These are phyloP conservation scores for Nesidiocoris tenuis DNA, from an alignment of 2,888 invertebrate genomes.

Conservation along the genomic window DNA sequence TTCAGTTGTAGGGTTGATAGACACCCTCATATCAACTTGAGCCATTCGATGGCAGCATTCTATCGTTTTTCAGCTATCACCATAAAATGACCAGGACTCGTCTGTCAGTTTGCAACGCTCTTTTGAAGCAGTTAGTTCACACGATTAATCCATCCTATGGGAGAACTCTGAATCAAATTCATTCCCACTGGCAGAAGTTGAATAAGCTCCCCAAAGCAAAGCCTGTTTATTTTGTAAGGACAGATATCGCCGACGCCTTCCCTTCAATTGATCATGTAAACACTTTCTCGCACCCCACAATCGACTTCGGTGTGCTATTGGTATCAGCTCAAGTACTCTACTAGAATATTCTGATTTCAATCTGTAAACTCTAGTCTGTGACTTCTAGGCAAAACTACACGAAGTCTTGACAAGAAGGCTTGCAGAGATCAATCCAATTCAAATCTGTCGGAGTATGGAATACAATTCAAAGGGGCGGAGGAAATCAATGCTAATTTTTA, in stretches of 20 bases:
- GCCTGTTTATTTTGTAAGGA: constrained; percentile 12
- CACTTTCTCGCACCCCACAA: too few species aligned
- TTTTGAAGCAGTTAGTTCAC: constrained; percentile 14
- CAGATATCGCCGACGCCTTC: constrained; percentile 21
- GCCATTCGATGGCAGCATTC: too few species aligned
- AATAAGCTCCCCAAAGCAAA: not conserved
- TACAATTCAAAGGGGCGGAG: not conserved
- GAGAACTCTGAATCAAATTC: not conserved
- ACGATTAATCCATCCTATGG: constrained; percentile 15
- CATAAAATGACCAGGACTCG: not conserved
- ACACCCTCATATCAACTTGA: too few species aligned
- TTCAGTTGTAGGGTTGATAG: too few species aligned
- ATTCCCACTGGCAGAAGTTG: constrained; percentile 14
- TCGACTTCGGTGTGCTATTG: too few species aligned
- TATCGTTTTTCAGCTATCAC: constrained; percentile 4
- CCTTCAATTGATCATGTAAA: constrained; percentile 15
- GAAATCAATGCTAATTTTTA: constrained; percentile 13
- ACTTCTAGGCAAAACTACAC: constrained; percentile 5
- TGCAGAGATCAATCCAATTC: not conserved
- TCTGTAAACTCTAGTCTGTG: too few species aligned
- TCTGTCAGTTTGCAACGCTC: constrained; percentile 10
- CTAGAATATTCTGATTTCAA: too few species aligned
- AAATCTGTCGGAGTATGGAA: not conserved
- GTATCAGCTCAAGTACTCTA: too few species aligned
- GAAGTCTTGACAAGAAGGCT: constrained; percentile 14